phyloP scores from a whole-genome alignment of 2,797 vertebrate species.

The Lagothrix lagotricha region DNA sequence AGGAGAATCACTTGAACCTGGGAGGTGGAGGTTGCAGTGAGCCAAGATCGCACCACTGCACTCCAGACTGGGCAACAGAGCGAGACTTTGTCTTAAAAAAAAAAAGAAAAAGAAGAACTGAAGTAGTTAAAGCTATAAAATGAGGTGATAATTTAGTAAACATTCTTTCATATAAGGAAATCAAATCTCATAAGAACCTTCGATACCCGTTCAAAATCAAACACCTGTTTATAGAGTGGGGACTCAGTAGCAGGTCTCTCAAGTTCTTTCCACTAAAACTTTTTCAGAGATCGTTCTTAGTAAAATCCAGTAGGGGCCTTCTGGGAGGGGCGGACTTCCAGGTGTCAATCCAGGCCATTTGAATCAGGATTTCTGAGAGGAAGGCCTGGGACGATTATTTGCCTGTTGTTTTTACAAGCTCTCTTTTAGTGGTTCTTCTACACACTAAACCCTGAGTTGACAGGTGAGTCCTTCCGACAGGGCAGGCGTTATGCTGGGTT shows the following conservation, averaged over 20 bases:
- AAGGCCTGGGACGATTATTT: not conserved
- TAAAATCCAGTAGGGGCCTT: not conserved
- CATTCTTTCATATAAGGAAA: slow-evolving; percentile 1
- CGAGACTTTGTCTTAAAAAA: not conserved
- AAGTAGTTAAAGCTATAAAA: not conserved
- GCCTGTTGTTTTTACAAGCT: not conserved
- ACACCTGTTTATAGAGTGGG: not conserved
- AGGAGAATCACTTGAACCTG: not conserved
- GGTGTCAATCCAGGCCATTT: not conserved
- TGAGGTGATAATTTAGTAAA: not conserved
- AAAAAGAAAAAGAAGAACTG: not conserved
- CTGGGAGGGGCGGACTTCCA: not conserved
- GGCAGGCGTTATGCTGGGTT: not conserved
- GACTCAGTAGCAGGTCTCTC: not conserved
- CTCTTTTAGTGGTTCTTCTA: not conserved
- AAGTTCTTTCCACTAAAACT: not conserved
- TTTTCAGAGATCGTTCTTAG: not conserved
- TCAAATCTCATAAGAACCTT: not conserved
- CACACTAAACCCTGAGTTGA: not conserved
- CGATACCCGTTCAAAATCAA: not conserved
- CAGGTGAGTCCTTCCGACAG: not conserved
- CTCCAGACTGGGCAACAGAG: not conserved
- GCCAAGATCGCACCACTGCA: not conserved
- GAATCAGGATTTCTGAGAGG: not conserved
- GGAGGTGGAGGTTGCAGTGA: not conserved